A percentile compares a stretch with the other conserved stretches of the same genome.
Conservation (phyloP, 2,113 vertebrate species). For the Atherinomorus stipes region DNA sequence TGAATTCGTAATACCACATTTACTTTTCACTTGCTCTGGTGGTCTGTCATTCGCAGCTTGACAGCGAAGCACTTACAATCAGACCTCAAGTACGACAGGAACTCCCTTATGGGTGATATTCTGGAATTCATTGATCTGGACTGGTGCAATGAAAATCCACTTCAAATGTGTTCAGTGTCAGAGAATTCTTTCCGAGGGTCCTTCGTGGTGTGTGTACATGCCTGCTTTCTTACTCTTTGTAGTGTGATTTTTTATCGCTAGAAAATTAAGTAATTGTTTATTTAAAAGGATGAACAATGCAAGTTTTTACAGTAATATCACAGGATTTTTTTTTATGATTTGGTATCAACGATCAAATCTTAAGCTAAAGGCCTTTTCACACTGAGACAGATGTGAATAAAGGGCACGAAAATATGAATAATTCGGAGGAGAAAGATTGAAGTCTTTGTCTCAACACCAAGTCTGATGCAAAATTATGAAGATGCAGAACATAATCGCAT, state of each 20-base stretch:
- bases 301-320: too few species aligned
- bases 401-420: too few species aligned
- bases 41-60: conserved; percentile 33
- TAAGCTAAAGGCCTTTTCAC: too few species aligned
- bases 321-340: background rate
- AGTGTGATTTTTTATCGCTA: background rate
- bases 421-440: too few species aligned
- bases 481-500: too few species aligned
- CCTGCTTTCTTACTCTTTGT: background rate
- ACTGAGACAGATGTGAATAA: too few species aligned
- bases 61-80: conserved; percentile 60
- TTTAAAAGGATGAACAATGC: background rate
- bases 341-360: too few species aligned
- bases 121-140: conserved; percentile 58
- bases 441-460: too few species aligned
- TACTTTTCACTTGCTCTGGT: conserved; percentile 49
- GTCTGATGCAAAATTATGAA: too few species aligned
- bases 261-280: background rate
- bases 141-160: conserved; percentile 40
- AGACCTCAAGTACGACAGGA: conserved; percentile 53
- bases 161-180: conserved; percentile 37
- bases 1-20: conserved; percentile 65
- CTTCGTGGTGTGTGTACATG: conserved; percentile 9
- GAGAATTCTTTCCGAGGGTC: conserved; percentile 25
- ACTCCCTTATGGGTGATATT: conserved; percentile 51